A percentile compares a stretch with the other conserved stretches of the same genome.
Evolutionary conservation across 1,140 invertebrate species (phyloP).

Genomic region (Oryzaephilus surinamensis): DNA sequence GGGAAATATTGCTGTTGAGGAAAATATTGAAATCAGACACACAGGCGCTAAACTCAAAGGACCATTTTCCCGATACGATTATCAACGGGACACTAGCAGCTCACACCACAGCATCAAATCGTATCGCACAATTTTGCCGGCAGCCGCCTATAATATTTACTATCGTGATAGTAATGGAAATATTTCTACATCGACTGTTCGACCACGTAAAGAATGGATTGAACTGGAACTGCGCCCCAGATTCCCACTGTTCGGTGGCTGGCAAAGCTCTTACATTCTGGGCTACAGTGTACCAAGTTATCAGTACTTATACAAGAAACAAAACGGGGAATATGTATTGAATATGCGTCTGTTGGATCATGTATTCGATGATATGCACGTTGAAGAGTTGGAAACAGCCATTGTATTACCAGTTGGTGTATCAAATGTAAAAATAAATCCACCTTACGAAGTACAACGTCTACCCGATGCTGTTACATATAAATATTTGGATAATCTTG

Average conservation of each 20-base stretch:
- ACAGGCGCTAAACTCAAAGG: slow-evolving; percentile 88
- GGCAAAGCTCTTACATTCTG: slow-evolving; percentile 89
- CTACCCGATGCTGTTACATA: slow-evolving; percentile 68
- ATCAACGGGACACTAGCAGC: slow-evolving; percentile 78
- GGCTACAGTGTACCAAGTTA: slow-evolving; percentile 98
- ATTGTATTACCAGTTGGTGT: slow-evolving; percentile 93
- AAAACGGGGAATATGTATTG: slow-evolving; percentile 67
- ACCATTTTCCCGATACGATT: slow-evolving; percentile 93
- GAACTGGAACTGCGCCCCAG: slow-evolving; percentile 90
- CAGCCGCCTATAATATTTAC: slow-evolving; percentile 47
- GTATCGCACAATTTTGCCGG: slow-evolving; percentile 87
- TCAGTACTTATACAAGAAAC: slow-evolving; percentile 75
- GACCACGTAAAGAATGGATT: slow-evolving; percentile 77
- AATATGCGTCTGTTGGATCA: slow-evolving; percentile 93
- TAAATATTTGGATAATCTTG: slow-evolving; percentile 93
- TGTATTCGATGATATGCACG: slow-evolving; percentile 91
- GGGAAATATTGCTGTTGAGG: slow-evolving; percentile 98
- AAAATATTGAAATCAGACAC: slow-evolving; percentile 84
- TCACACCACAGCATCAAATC: slow-evolving; percentile 80
- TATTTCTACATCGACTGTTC: slow-evolving; percentile 94
- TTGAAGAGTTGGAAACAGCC: slow-evolving; percentile 82
- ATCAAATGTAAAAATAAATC: slow-evolving; percentile 65
- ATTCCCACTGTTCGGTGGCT: slow-evolving; percentile 97
- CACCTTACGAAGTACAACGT: slow-evolving; percentile 73
- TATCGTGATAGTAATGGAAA: slow-evolving; percentile 92